phyloP scores from a whole-genome alignment of 2,797 vertebrate species.

The Crocidura indochinensis region DNA sequence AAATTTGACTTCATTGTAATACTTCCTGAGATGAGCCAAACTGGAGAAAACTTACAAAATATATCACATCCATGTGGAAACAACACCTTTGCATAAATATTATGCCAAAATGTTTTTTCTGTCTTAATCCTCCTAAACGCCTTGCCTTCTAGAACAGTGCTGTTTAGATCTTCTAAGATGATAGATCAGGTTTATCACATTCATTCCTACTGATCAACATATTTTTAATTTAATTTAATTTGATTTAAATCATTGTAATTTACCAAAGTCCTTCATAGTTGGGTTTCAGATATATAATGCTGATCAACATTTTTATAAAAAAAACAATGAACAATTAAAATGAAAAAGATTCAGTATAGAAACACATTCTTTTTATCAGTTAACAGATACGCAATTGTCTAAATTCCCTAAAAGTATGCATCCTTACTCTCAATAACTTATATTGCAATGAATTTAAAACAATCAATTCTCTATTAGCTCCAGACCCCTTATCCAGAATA shows the following conservation, averaged over 20 bases:
- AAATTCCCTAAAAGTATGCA: slow-evolving; percentile 10
- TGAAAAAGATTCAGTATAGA: slow-evolving; percentile 9
- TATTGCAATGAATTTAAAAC: not conserved
- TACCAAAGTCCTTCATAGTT: no score
- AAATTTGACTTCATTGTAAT: no score
- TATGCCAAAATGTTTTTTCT: not conserved
- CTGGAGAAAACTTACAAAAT: not conserved
- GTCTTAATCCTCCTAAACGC: not conserved
- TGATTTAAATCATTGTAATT: no score
- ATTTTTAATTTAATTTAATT: no score
- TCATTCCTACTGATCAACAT: no score
- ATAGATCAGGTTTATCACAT: not conserved
- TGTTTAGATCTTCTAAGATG: not conserved
- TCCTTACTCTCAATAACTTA: slow-evolving; percentile 8
- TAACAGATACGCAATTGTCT: not conserved
- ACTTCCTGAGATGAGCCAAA: slow-evolving; percentile 51
- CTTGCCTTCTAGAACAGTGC: not conserved
- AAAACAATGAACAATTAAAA: slow-evolving; percentile 11
- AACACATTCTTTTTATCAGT: not conserved
- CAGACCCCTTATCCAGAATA: no score
- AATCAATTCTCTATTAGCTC: not conserved
- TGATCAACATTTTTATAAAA: not conserved
- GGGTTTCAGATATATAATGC: no score
- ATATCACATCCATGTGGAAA: not conserved
- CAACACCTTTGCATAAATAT: slow-evolving; percentile 17